These are phyloP conservation scores for Acheta domesticus DNA, from an alignment of 2,888 invertebrate species.

Conservation along the genomic window DNA sequence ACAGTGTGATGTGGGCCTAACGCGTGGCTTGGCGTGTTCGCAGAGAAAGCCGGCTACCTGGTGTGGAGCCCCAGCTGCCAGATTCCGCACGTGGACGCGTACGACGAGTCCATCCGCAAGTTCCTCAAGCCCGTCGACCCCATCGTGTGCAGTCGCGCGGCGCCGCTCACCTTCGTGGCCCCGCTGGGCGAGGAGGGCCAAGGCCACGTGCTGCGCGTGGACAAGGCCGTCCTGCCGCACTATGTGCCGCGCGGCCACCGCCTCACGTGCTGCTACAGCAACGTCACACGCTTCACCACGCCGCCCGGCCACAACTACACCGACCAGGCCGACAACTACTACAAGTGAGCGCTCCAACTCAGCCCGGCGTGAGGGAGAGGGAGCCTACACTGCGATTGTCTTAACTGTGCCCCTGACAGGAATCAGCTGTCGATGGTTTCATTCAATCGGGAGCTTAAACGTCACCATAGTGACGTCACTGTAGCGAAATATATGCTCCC, in stretches of 20 bases:
- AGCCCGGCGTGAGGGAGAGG: too few relatives aligned
- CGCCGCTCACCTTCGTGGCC: conserved; percentile 44
- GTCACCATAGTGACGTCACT: too few relatives aligned
- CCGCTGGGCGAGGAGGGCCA: conserved; percentile 39
- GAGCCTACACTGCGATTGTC: too few relatives aligned
- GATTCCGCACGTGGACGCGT: conserved; percentile 59
- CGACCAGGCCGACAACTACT: conserved; percentile 30
- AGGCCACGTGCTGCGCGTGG: conserved; percentile 37
- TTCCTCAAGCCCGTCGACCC: conserved; percentile 55
- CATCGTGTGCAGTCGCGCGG: conserved; percentile 51
- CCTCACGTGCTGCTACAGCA: conserved; percentile 43
- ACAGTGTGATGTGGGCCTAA: too few relatives aligned
- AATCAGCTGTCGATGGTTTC: too few relatives aligned
- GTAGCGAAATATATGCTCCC: too few relatives aligned
- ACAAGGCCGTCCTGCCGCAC: conserved; percentile 41
- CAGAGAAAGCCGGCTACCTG: conserved; percentile 48
- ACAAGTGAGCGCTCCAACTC: conserved; percentile 31
- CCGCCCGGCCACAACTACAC: conserved; percentile 20
- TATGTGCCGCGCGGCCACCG: conserved; percentile 22
- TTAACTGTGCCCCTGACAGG: too few relatives aligned
- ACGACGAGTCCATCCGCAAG: conserved; percentile 51
- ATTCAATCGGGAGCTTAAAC: too few relatives aligned
- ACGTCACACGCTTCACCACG: conserved; percentile 42
- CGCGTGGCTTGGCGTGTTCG: not conserved
- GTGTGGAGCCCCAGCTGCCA: conserved; percentile 61